Conservation (phyloP, 2,888 invertebrate species). For the Autographa pulchrina region DNA sequence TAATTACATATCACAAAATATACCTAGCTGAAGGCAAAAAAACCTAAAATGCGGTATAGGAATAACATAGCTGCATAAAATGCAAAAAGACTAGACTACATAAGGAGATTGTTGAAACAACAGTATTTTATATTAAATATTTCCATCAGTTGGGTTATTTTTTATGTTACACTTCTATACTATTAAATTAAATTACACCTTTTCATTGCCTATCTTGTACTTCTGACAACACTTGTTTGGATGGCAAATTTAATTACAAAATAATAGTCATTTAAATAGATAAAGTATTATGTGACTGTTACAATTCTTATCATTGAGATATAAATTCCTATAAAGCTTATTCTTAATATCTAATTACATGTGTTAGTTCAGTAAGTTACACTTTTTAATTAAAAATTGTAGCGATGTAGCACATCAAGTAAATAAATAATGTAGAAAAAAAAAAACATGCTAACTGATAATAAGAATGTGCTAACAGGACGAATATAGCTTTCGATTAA, state of each 20-base stretch:
- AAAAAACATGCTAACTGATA: no score
- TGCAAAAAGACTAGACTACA: conserved; percentile 45
- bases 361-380: neutral
- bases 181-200: neutral
- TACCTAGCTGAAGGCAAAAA: neutral
- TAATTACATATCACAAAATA: neutral
- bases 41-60: neutral
- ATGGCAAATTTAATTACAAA: neutral
- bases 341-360: neutral
- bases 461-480: neutral
- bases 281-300: neutral
- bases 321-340: neutral
- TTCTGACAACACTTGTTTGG: neutral
- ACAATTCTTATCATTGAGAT: neutral
- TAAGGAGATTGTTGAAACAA: conserved; percentile 3
- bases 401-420: no score
- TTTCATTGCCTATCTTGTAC: neutral
- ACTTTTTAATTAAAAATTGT: neutral
- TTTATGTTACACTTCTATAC: neutral
- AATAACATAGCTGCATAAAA: conserved; percentile 17
- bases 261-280: neutral
- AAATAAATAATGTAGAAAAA: no score
- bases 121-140: neutral
- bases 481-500: neutral
- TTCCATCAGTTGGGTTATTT: neutral